These are phyloP conservation scores for Copsychus sechellarum DNA, from an alignment of 2,113 vertebrate genomes.

Conservation along the genomic window DNA sequence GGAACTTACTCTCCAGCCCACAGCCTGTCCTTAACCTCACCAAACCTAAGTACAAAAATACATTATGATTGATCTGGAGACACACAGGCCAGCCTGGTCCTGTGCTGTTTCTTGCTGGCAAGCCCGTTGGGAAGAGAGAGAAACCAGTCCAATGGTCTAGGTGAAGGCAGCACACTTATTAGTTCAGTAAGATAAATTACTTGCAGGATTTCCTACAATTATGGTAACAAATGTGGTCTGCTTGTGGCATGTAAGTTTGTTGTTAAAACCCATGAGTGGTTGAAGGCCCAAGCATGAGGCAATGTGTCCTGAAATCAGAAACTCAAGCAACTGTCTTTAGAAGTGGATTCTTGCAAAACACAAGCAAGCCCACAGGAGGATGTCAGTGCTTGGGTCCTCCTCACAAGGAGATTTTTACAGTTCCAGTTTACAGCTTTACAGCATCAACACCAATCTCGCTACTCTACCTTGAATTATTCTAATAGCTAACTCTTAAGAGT, in stretches of 20 bases:
- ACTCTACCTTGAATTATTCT: neutral
- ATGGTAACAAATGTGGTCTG: neutral
- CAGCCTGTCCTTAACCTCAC: neutral
- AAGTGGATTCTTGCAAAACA: neutral
- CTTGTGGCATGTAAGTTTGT: accelerated
- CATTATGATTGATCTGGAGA: neutral
- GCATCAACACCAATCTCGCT: neutral
- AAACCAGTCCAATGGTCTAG: neutral
- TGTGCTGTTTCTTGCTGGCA: neutral
- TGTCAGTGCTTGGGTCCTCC: neutral
- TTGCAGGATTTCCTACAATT: neutral
- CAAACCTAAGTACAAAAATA: neutral
- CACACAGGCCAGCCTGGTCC: neutral
- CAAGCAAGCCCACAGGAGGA: neutral
- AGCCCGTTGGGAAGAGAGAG: neutral
- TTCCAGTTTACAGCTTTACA: neutral
- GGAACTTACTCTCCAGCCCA: neutral
- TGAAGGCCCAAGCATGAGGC: neutral
- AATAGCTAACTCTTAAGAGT: neutral
- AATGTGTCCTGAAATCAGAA: neutral
- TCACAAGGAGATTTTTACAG: neutral
- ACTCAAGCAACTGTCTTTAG: neutral
- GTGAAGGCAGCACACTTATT: neutral
- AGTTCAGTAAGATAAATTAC: neutral
- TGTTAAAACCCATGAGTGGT: neutral